These are phyloP conservation scores for Pandemis heparana DNA, from an alignment of 2,888 invertebrate species.

Conservation along the genomic window DNA sequence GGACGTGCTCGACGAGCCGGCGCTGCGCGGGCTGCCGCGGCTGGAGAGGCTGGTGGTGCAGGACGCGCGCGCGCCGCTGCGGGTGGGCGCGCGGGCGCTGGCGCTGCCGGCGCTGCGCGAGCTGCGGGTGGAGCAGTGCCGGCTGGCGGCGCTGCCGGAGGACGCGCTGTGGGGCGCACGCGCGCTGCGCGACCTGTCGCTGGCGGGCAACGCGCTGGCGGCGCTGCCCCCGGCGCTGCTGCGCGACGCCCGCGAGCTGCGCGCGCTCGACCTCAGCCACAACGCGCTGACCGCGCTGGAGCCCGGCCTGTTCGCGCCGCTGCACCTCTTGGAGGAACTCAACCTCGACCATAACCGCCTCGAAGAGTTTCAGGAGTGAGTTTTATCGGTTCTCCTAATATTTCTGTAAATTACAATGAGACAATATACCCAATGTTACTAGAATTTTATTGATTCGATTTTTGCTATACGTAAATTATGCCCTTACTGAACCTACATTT, in stretches of 20 bases:
- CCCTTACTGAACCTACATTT: too few relatives aligned
- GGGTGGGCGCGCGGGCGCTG: conserved; percentile 17
- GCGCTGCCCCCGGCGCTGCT: conserved; percentile 31
- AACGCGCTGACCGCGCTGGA: conserved; percentile 48
- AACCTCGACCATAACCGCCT: conserved; percentile 34
- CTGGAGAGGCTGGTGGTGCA: conserved; percentile 17
- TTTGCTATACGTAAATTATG: too few relatives aligned
- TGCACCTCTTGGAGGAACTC: conserved; percentile 29
- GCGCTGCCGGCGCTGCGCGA: conserved; percentile 84
- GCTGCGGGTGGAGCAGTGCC: conserved; percentile 24
- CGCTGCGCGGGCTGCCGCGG: conserved; percentile 9
- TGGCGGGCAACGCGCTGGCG: conserved; percentile 48
- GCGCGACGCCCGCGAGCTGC: conserved; percentile 28
- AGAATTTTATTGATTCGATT: too few relatives aligned
- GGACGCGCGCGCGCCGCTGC: conserved; percentile 12
- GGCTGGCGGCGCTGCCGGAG: conserved; percentile 21
- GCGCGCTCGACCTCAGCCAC: conserved; percentile 44
- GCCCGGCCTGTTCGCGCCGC: conserved; percentile 17
- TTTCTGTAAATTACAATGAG: background rate
- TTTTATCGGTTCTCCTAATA: background rate
- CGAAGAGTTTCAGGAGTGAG: conserved; percentile 52
- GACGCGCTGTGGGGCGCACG: conserved; percentile 7
- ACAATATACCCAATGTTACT: background rate
- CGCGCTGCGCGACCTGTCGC: conserved; percentile 17
- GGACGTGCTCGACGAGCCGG: conserved; percentile 8